Conservation (phyloP, 2,113 vertebrate species). For the Rhynchopsitta pachyrhyncha region DNA sequence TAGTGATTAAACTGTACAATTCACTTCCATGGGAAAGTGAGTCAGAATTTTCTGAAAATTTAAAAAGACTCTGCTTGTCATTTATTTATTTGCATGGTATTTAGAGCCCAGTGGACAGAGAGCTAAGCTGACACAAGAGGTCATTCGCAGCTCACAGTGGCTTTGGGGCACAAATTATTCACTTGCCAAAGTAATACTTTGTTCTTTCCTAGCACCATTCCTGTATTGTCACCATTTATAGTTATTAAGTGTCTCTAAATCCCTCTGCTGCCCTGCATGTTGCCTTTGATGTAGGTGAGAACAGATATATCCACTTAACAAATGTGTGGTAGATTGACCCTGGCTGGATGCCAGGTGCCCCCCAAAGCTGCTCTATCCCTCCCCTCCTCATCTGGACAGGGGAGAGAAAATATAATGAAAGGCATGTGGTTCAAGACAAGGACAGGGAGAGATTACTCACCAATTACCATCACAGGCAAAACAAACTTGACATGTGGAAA, state of each 20-base stretch:
- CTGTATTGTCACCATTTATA: neutral
- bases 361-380: neutral
- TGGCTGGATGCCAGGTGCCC: neutral
- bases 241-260: constrained; percentile 18
- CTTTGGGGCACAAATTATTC: constrained; percentile 16
- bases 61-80: neutral
- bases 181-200: constrained; percentile 3
- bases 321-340: neutral
- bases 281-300: neutral
- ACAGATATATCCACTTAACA: neutral
- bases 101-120: neutral
- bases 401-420: neutral
- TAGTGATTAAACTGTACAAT: neutral
- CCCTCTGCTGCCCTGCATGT: neutral
- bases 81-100: neutral
- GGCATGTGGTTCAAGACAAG: neutral
- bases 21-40: neutral
- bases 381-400: neutral
- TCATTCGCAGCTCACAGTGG: neutral
- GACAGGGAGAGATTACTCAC: neutral
- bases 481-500: neutral
- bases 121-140: neutral
- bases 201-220: neutral
- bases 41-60: neutral
- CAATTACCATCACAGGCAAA: neutral